These are phyloP conservation scores for Patella ulyssiponensis DNA, from an alignment of 2,888 invertebrate species.

Conservation along the genomic window DNA sequence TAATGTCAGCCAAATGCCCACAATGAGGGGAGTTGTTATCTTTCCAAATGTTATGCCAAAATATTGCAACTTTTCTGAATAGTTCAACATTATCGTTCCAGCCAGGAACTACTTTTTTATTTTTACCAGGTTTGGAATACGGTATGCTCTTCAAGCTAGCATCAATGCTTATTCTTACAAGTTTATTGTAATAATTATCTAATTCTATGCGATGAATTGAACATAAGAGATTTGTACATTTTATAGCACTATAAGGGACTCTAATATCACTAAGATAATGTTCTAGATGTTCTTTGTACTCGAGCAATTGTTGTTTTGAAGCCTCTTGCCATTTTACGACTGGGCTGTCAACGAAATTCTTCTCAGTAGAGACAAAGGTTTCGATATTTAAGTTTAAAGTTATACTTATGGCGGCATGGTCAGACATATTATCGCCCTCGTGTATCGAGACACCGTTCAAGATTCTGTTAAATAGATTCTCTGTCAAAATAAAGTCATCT, in stretches of 20 bases:
- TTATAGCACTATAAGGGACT: background rate
- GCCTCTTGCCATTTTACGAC: background rate
- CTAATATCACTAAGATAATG: background rate
- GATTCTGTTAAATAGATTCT: background rate
- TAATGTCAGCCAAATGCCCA: background rate
- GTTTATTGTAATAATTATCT: background rate
- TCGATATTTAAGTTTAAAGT: background rate
- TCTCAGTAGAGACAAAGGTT: background rate
- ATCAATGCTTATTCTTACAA: background rate
- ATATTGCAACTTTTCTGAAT: background rate
- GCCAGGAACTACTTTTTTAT: background rate
- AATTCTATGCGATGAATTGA: background rate
- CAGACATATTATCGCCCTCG: background rate
- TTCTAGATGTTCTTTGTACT: background rate
- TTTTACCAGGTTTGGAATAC: background rate
- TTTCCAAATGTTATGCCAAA: background rate
- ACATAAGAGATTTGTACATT: background rate
- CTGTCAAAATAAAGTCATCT: background rate
- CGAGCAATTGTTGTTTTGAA: background rate
- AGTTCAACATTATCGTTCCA: background rate
- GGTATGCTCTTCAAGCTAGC: background rate
- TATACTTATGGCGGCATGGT: background rate
- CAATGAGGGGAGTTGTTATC: background rate
- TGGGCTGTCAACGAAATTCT: background rate
- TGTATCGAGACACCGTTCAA: background rate